Conservation (phyloP, 2,888 invertebrate genomes). For the Candidula unifasciata region DNA sequence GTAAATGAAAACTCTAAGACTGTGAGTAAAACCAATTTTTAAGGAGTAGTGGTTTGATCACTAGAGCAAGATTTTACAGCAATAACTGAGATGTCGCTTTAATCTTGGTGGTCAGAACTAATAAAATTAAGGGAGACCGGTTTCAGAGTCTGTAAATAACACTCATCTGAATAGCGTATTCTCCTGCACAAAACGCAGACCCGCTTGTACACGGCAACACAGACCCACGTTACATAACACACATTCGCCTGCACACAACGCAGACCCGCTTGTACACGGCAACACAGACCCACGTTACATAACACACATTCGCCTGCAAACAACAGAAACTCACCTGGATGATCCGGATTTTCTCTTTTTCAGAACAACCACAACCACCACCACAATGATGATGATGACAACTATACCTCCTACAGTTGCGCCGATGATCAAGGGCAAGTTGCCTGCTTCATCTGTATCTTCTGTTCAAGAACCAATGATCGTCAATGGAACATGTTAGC, state of each 20-base stretch:
- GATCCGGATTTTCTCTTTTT: constrained; percentile 6
- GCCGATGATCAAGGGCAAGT: constrained; percentile 44
- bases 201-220: background rate
- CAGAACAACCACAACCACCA: constrained; percentile 30
- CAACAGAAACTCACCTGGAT: background rate
- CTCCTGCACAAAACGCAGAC: too few species aligned
- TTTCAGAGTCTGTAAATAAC: too few species aligned
- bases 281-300: constrained; percentile 5
- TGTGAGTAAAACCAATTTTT: too few species aligned
- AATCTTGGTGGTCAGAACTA: too few species aligned
- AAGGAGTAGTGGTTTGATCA: too few species aligned
- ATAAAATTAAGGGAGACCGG: too few species aligned
- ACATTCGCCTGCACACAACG: background rate
- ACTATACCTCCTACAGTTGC: constrained; percentile 26
- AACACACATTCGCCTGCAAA: background rate
- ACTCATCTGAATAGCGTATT: too few species aligned
- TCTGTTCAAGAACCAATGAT: background rate
- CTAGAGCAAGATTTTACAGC: too few species aligned
- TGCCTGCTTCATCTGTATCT: background rate
- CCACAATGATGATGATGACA: constrained; percentile 13
- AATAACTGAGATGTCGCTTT: too few species aligned
- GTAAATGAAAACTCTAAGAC: too few species aligned
- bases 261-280: background rate
- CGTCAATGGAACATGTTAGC: background rate
- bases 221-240: background rate